Conservation (phyloP, 2,113 vertebrate species). For the Paracanthobrama guichenoti region DNA sequence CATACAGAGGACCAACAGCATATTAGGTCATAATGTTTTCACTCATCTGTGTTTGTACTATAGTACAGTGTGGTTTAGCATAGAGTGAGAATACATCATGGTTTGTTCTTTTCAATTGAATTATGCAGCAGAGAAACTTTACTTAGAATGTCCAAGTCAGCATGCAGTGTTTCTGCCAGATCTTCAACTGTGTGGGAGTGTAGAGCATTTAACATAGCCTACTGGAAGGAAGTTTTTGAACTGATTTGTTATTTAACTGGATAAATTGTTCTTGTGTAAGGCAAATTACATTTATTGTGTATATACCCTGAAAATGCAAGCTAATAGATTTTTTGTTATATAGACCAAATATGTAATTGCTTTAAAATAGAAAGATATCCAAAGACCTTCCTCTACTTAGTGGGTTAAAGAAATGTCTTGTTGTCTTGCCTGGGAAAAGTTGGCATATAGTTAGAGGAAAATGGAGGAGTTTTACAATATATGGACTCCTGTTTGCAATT, state of each 20-base stretch:
- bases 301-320: not conserved
- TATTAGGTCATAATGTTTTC: too few species aligned
- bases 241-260: not conserved
- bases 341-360: not conserved
- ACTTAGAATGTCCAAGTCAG: too few species aligned
- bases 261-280: not conserved
- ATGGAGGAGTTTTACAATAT: not conserved
- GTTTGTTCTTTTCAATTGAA: not conserved
- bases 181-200: not conserved
- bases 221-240: not conserved
- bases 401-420: not conserved
- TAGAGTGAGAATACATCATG: not conserved
- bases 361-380: not conserved
- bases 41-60: not conserved
- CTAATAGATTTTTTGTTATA: slow-evolving; percentile 19
- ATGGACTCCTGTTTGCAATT: not conserved
- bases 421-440: not conserved
- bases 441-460: not conserved
- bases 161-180: not conserved
- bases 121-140: too few species aligned
- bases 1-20: too few species aligned
- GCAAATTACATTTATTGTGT: not conserved
- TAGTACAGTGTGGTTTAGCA: not conserved
- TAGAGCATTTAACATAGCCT: not conserved
- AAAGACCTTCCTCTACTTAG: slow-evolving; percentile 5